A percentile compares a stretch with the other conserved stretches of the same genome.
Conservation (phyloP, 2,797 vertebrate genomes). For the Leptodactylus fallax region DNA sequence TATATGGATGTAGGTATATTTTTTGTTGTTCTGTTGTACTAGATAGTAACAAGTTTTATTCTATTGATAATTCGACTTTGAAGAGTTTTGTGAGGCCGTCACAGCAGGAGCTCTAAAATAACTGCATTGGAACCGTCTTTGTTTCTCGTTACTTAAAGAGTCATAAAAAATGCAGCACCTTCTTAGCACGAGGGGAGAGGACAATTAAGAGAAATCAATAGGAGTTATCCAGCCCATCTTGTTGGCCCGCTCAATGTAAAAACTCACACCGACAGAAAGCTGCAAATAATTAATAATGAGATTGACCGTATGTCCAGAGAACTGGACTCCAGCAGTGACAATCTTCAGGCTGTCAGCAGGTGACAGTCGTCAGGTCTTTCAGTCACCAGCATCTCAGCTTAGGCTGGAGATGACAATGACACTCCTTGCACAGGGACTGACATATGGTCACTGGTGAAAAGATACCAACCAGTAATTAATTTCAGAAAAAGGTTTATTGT, state of each 20-base stretch:
- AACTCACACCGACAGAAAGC: slow-evolving; percentile 56
- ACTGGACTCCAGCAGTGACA: slow-evolving; percentile 53
- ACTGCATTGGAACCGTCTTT: neutral
- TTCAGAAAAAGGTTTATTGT: slow-evolving; percentile 35
- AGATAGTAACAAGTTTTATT: neutral
- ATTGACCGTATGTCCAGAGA: slow-evolving; percentile 48
- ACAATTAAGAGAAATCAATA: slow-evolving; percentile 62
- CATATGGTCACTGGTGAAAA: slow-evolving; percentile 54
- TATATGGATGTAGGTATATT: too few relatives aligned
- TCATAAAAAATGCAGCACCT: slow-evolving; percentile 61
- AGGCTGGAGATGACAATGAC: slow-evolving; percentile 33
- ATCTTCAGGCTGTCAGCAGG: slow-evolving; percentile 50
- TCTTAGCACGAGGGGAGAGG: slow-evolving; percentile 35
- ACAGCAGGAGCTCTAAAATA: slow-evolving; percentile 23
- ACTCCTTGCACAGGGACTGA: slow-evolving; percentile 34
- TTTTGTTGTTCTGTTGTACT: neutral
- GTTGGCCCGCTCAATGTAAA: slow-evolving; percentile 47
- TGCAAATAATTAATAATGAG: slow-evolving; percentile 63
- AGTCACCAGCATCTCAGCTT: slow-evolving; percentile 44
- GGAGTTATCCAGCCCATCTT: slow-evolving; percentile 48
- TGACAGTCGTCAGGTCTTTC: slow-evolving; percentile 38
- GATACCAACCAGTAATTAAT: slow-evolving; percentile 52
- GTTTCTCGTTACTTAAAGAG: slow-evolving; percentile 38
- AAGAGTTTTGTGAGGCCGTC: neutral
- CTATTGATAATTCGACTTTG: neutral